Evolutionary conservation across 1,140 invertebrate species (phyloP).

Genomic region (Kradibia gibbosae): DNA sequence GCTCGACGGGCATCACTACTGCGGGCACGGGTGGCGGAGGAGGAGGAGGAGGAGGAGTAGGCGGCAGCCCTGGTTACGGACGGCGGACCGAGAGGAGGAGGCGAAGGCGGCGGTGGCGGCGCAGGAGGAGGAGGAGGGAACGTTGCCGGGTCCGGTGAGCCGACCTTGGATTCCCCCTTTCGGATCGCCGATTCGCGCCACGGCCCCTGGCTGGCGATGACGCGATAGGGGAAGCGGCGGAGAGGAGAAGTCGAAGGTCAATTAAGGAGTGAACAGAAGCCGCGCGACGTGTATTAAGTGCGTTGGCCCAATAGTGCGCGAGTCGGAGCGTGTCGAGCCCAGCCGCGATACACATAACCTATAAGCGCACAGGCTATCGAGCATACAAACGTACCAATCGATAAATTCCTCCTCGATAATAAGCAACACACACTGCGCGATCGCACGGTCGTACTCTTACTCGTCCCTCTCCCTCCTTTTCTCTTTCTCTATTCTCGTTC

Average conservation of each 20-base stretch:
- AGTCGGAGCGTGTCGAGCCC: not conserved
- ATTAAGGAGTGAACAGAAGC: not conserved
- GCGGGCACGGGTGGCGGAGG: too few relatives aligned
- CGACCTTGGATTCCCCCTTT: too few relatives aligned
- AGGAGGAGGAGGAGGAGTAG: too few relatives aligned
- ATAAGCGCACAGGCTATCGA: too few relatives aligned
- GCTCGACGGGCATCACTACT: too few relatives aligned
- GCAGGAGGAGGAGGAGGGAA: too few relatives aligned
- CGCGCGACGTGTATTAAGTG: not conserved
- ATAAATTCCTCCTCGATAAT: slow-evolving; percentile 13
- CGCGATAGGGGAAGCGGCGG: not conserved
- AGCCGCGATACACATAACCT: slow-evolving; percentile 16
- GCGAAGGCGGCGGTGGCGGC: too few relatives aligned
- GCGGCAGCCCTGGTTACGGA: too few relatives aligned
- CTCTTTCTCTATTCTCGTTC: not conserved
- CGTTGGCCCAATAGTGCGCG: not conserved
- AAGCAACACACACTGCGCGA: not conserved
- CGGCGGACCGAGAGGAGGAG: too few relatives aligned
- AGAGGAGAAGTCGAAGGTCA: not conserved
- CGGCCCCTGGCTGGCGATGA: not conserved
- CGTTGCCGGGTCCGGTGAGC: too few relatives aligned
- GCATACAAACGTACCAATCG: slow-evolving; percentile 16
- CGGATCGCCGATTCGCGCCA: not conserved
- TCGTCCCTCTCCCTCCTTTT: not conserved
- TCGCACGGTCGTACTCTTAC: not conserved